phyloP scores from a whole-genome alignment of 2,797 vertebrate species.

The Tragelaphus oryx region DNA sequence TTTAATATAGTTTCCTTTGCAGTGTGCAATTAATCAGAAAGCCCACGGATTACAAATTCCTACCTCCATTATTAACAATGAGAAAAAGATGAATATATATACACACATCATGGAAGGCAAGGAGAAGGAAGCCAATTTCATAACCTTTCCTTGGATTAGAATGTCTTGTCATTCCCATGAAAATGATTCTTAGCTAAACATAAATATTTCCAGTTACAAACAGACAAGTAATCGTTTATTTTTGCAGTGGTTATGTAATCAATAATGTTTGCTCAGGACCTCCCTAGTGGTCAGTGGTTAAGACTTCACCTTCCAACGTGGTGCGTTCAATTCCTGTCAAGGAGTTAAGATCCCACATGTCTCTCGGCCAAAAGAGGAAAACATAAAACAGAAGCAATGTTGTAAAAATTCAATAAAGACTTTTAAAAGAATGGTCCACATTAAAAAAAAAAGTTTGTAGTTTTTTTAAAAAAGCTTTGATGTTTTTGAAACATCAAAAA shows the following conservation, averaged over 20 bases:
- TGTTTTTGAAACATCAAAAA: background rate
- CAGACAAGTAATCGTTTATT: background rate
- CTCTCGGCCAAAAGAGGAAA: background rate
- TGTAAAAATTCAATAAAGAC: background rate
- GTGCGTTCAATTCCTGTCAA: background rate
- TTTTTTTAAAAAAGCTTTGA: background rate
- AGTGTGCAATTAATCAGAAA: background rate
- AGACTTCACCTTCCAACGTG: background rate
- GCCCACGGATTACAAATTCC: background rate
- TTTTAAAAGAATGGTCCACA: background rate
- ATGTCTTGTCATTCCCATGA: background rate
- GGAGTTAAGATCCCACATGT: background rate
- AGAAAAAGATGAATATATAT: background rate
- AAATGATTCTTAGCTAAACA: background rate
- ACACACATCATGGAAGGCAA: background rate
- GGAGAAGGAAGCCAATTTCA: background rate
- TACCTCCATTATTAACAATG: background rate
- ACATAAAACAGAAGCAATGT: background rate
- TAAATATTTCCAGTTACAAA: background rate
- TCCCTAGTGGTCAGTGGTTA: background rate
- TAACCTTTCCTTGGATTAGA: background rate
- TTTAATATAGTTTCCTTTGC: constrained; percentile 2
- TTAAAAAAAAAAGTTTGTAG: background rate
- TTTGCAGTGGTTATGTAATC: background rate
- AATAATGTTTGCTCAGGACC: background rate